These are phyloP conservation scores for Drosophila nannoptera DNA, from an alignment of 1,140 invertebrate genomes.

Conservation along the genomic window DNA sequence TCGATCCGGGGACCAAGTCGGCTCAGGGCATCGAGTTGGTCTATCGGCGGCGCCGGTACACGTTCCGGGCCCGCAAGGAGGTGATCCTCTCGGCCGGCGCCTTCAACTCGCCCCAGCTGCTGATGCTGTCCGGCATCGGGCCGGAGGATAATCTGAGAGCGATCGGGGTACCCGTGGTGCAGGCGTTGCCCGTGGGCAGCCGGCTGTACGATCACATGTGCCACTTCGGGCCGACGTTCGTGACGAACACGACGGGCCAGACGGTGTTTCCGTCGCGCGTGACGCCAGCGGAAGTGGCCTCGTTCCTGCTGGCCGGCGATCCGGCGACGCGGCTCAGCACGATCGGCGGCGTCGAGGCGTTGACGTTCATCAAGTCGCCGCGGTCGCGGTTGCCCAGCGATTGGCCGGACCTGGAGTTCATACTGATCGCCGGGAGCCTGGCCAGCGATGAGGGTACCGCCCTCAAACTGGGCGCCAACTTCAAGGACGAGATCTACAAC, in stretches of 20 bases:
- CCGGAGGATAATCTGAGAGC: slow-evolving; percentile 83
- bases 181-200: slow-evolving; percentile 85
- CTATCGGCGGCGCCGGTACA: slow-evolving; percentile 78
- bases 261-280: slow-evolving; percentile 51
- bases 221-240: slow-evolving; percentile 83
- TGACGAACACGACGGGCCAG: slow-evolving; percentile 80
- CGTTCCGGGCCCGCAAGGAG: slow-evolving; percentile 83
- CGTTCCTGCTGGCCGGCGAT: slow-evolving; percentile 80
- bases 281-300: slow-evolving; percentile 79
- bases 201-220: slow-evolving; percentile 87
- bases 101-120: slow-evolving; percentile 88
- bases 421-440: slow-evolving; percentile 81
- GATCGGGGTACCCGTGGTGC: slow-evolving; percentile 83
- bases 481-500: slow-evolving; percentile 82
- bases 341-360: slow-evolving; percentile 83
- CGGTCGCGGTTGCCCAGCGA: slow-evolving; percentile 80
- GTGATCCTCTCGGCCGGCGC: slow-evolving; percentile 86
- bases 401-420: slow-evolving; percentile 83
- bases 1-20: slow-evolving; percentile 81
- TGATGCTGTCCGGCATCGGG: slow-evolving; percentile 90
- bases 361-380: slow-evolving; percentile 83
- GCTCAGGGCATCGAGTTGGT: slow-evolving; percentile 84
- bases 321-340: slow-evolving; percentile 79
- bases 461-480: slow-evolving; percentile 80
- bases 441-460: slow-evolving; percentile 84